Evolutionary conservation across 2,888 invertebrate species (phyloP).

Genomic region (Myopa tessellatipennis): DNA sequence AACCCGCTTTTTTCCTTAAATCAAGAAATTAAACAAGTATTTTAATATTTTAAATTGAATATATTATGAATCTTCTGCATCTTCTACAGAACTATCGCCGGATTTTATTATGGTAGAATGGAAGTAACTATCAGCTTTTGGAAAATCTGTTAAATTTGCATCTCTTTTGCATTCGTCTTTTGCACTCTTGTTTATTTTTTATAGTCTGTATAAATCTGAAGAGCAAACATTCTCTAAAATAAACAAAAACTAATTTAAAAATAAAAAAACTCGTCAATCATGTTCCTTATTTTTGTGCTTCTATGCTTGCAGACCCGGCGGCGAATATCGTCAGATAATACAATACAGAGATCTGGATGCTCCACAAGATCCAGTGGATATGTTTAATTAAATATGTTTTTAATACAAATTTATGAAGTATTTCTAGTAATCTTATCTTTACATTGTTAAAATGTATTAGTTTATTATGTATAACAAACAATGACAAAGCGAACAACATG

Average conservation of each 20-base stretch:
- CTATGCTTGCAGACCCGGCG: constrained; percentile 77
- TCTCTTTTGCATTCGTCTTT: background rate
- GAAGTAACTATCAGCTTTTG: background rate
- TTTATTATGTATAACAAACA: no score
- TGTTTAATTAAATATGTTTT: constrained; percentile 68
- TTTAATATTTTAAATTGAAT: constrained; percentile 21
- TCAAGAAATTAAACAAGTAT: background rate
- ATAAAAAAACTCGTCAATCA: constrained; percentile 18
- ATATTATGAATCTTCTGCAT: background rate
- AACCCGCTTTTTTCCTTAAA: no score
- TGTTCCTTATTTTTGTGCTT: constrained; percentile 44
- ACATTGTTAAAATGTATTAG: no score
- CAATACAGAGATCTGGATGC: constrained; percentile 95
- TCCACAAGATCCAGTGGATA: constrained; percentile 90
- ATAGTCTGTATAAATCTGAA: constrained; percentile 7
- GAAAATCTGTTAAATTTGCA: constrained; percentile 1
- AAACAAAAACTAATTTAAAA: constrained; percentile 25
- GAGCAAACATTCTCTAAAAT: constrained; percentile 18
- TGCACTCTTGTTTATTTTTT: background rate
- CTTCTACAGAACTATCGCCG: background rate
- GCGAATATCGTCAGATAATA: constrained; percentile 88
- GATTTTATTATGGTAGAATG: background rate
- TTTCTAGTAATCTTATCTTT: no score
- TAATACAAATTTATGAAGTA: no score
- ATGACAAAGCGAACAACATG: no score